Conservation (phyloP, 2,888 invertebrate species). For the Drosophila mimetica region DNA sequence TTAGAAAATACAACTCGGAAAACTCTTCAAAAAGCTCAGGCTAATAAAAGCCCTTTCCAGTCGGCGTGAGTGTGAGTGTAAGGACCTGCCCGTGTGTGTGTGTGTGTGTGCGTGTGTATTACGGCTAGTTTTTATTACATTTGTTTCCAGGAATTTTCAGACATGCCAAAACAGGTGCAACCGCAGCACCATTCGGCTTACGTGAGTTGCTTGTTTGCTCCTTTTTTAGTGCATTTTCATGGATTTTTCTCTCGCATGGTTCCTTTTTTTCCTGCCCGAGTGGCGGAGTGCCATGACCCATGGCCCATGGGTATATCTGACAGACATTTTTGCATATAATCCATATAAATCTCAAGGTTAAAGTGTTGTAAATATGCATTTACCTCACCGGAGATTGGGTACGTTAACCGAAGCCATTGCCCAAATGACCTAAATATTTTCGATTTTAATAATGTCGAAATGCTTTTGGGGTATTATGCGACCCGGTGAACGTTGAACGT, state of each 20-base stretch:
- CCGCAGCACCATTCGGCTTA: constrained; percentile 61
- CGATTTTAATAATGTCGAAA: constrained; percentile 65
- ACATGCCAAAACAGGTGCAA: constrained; percentile 77
- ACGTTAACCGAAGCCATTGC: constrained; percentile 48
- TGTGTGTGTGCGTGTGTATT: constrained; percentile 48
- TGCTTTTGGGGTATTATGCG: constrained; percentile 50
- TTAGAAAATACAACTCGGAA: constrained; percentile 43
- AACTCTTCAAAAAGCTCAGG: constrained; percentile 59
- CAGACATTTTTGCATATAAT: constrained; percentile 55
- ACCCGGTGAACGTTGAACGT: not conserved
- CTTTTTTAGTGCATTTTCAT: constrained; percentile 62
- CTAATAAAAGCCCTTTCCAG: constrained; percentile 61
- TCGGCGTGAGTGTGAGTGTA: constrained; percentile 5
- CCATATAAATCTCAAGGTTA: constrained; percentile 73
- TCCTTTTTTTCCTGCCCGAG: constrained; percentile 3
- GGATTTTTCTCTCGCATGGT: constrained; percentile 28
- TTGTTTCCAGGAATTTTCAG: constrained; percentile 78
- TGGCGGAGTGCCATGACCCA: constrained; percentile 28
- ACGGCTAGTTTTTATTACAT: constrained; percentile 79
- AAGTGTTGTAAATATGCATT: constrained; percentile 69
- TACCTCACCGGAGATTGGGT: constrained; percentile 21
- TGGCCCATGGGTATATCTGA: constrained; percentile 46
- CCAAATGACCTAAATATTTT: constrained; percentile 53
- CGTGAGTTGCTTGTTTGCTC: constrained; percentile 47
- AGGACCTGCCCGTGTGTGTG: not conserved